phyloP scores from a whole-genome alignment of 35 echinoderm and acorn worm genomes.

The Anneissia japonica region DNA sequence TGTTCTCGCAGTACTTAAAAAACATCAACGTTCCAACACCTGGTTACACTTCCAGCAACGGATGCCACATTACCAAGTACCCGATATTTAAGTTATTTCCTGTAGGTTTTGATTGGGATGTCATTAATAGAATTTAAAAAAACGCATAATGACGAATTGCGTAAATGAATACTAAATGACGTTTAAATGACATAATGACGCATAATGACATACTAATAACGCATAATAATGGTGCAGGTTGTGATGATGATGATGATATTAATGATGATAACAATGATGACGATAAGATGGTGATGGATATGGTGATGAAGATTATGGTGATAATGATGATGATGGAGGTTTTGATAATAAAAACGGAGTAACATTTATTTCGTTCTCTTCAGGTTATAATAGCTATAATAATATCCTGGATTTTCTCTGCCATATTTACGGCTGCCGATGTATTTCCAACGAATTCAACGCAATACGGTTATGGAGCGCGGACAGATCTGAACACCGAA shows the following conservation, averaged over 20 bases:
- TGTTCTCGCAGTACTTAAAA: constrained; percentile 53
- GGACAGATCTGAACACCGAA: constrained; percentile 64
- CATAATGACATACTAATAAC: background rate
- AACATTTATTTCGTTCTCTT: background rate
- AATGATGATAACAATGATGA: no score
- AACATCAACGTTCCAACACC: constrained; percentile 30
- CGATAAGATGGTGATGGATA: no score
- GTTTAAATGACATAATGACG: constrained; percentile 20
- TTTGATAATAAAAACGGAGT: background rate
- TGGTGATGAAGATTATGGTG: no score
- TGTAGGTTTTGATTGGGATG: background rate
- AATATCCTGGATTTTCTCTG: constrained; percentile 56
- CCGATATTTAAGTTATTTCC: constrained; percentile 65
- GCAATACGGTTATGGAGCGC: constrained; percentile 68
- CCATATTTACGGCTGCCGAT: constrained; percentile 53
- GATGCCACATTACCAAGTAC: constrained; percentile 39
- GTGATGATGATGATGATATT: no score
- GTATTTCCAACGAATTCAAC: constrained; percentile 68
- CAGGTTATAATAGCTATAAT: constrained; percentile 78
- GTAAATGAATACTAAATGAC: constrained; percentile 9
- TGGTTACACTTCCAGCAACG: constrained; percentile 13
- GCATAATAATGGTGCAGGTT: no score
- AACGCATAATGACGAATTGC: background rate
- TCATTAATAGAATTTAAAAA: background rate
- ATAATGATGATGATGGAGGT: no score